Base-by-base conservation (phyloP, 2,888 invertebrate species). In the Tholera decimalis region DNA sequence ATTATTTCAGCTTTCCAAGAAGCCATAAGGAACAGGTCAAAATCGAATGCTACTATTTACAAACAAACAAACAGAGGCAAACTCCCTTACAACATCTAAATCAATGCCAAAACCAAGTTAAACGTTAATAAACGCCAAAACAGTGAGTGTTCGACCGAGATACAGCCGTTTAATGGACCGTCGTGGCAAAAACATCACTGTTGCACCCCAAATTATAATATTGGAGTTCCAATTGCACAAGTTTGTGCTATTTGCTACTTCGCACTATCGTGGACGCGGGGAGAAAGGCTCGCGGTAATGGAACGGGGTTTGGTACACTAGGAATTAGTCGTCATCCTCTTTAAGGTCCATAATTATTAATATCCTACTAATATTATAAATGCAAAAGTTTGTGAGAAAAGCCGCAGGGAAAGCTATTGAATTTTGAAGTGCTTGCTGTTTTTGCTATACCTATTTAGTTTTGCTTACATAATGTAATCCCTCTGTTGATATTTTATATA, bases 201-300 rank as follows among this genome's bases (percentile, higher is more conserved):
- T 83, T 90, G 91, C 90, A 91, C 86, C 90, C 88, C 89, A 92
- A 92, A 94, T 94, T 93, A 93, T 92, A 93, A 92, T 91, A 92
- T 91, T 89, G 89, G 90, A 93, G 92, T 93, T 93, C 91, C 92
- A 93, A 93, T 93, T 93, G 93, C 93, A 89, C 88, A 93, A 94
- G 92, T 94, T 93, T 89, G 90, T 88, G 89, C 89, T 92, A 91
- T 93, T 93, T 93, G 88, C 90, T 89, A 89, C 86, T 90, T 91
- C 89, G 87, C 92, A 92, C 92, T 91, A 93, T 92, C 89, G 87
- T 85, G 83, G 81, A 81, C 79, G 83, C 73, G 75, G 73, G 37
- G 33, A 24, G 49, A 77, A 62, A 20, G 64, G 65, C 62, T 86
- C 65, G 61, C 73, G 76, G 73, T 67, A 60, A 46, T 65, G 72